Evolutionary conservation across 2,797 vertebrate species (phyloP), one percentile per base, ranked within the genome.

Genomic region (Oreortyx pictus): DNA sequence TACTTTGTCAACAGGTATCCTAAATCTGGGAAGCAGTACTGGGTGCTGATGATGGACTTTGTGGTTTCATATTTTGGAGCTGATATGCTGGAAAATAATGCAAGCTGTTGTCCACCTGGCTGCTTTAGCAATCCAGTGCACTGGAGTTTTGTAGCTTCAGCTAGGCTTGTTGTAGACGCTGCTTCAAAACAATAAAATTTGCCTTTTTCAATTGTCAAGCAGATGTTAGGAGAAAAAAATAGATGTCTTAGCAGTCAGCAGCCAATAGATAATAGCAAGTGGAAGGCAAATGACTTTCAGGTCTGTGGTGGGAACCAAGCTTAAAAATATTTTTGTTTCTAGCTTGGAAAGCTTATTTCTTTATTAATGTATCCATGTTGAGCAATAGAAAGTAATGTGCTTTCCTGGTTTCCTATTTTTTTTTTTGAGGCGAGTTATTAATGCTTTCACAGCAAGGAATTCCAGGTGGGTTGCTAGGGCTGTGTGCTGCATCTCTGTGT

Each of bases 231-330:
- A 17, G 27, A 52, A 52, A 71, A 59, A 16, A 44, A 2, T 31
- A 44, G 7, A 61, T 1, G 9, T 43, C 14, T 77, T 88, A 83
- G 33, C 37, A 52, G 4, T 16, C 25, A 8, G 25, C n/a, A 80
- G 9, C 44, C 20, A 54, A 2, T 0, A 1, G 24, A 50, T 46
- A 1, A 1, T 19, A 25, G 41, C 25, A 60, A 65, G 22, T 17
- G 39, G 78, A 65, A 87, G 43, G 29, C 16, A 70, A 81, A 35
- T 35, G 33, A 76, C 37, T 73, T 68, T 29, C 39, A 71, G 24
- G 13, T 61, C 80, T 65, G 50, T 44, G 25, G 73, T 31, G 52
- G 6, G 47, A 76, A 78, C n/a, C 44, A 67, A 73, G 59, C 44
- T 60, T 73, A 23, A 4, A 71, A 56, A 5, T 64, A 23, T 31